These are phyloP conservation scores for Vipera latastei DNA, from an alignment of 2,797 vertebrate species.

Conservation along the genomic window DNA sequence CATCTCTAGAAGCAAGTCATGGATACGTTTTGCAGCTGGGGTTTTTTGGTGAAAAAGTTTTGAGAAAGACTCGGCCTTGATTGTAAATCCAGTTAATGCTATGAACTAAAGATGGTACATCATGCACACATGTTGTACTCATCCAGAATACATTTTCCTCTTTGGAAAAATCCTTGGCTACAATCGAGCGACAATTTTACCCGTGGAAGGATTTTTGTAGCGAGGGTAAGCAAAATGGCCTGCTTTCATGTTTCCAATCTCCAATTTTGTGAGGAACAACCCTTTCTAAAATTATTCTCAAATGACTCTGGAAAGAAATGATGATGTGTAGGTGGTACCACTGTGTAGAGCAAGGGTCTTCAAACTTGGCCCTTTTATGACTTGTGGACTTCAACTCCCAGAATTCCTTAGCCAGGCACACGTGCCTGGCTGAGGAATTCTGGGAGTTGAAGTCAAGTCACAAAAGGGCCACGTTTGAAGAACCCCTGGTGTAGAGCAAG, in stretches of 20 bases:
- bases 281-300: background rate
- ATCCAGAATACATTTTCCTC: constrained; percentile 3
- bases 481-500: too few relatives aligned
- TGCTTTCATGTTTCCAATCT: constrained; percentile 1
- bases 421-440: too few relatives aligned
- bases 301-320: background rate
- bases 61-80: constrained; percentile 52
- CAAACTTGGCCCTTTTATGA: too few relatives aligned
- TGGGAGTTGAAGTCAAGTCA: too few relatives aligned
- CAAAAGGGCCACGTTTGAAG: too few relatives aligned
- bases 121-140: constrained; percentile 27
- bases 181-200: background rate
- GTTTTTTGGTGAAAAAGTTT: constrained; percentile 61
- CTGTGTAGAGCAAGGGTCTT: too few relatives aligned
- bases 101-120: constrained; percentile 44
- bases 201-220: constrained; percentile 23
- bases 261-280: background rate
- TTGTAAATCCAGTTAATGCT: constrained; percentile 63
- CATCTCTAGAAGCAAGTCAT: constrained; percentile 65
- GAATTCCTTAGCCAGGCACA: too few relatives aligned
- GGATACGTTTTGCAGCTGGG: constrained; percentile 64
- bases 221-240: background rate
- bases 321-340: background rate
- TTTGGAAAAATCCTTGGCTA: background rate
- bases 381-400: too few relatives aligned